Base-by-base conservation (phyloP, 2,797 vertebrate genomes). In the Pangasius djambal region DNA sequence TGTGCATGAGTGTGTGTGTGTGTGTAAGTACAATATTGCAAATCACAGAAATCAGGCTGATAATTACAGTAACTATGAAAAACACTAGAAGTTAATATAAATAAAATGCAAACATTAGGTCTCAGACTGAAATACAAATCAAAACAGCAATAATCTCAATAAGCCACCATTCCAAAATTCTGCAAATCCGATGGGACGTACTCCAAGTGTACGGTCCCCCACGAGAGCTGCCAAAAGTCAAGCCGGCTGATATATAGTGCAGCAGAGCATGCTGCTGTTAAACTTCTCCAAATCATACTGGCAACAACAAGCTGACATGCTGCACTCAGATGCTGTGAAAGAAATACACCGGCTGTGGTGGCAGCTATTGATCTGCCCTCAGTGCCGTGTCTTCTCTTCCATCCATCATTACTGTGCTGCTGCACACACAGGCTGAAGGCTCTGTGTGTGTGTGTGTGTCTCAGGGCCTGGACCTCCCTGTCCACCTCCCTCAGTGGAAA, bases 351-450 rank as follows among this genome's bases (percentile, higher is more conserved):
- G 88, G 81, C 88, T 89, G 79, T n/a, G 57, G 86, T 90, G 85
- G 91, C 91, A 90, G 89, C 89, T 90, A 92, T 91, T 88, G 91
- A 92, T 92, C 92, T 82, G 89, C 88, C 88, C 91, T 88, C 89
- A 87, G 86, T 78, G 83, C 91, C 85, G 87, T 85, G 89, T 83
- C 91, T 84, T 88, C 90, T 90, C 90, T 86, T 88, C 88, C 91
- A 92, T 92, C 92, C 91, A 91, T 91, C 92, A 92, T 91, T 90
- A 89, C 57, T 85, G 48, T 84, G 59, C 87, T 50, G 31, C 75
- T 86, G 40, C 59, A 72, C 86, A 89, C 87, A 88, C 77, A 89
- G 81, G 20, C 82, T 86, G 83, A 75, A 90, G 74, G 59, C 57
- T 25, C 15, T n/a, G n/a, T 57, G 50, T 34, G n/a, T 79, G 77